phyloP scores from a whole-genome alignment of 2,888 invertebrate genomes.

The Nemoura dubitans region DNA sequence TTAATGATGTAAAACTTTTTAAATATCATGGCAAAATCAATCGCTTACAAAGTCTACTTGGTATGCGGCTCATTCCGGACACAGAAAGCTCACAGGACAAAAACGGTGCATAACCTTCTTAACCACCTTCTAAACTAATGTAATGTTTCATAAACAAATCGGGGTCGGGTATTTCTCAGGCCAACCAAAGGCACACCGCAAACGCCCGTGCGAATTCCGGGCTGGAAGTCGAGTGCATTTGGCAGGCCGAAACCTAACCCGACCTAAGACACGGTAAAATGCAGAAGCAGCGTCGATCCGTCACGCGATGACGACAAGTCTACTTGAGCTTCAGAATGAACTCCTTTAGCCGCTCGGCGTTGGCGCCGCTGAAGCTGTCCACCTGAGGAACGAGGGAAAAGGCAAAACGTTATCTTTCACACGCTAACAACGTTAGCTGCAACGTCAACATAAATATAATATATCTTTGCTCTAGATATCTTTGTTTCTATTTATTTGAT shows the following conservation, averaged over 20 bases:
- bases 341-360: slow-evolving; percentile 73
- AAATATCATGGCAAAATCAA: not conserved
- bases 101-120: not conserved
- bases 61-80: not conserved
- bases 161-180: not conserved
- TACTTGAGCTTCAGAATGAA: slow-evolving; percentile 69
- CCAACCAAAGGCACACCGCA: not conserved
- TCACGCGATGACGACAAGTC: slow-evolving; percentile 48
- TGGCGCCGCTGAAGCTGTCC: slow-evolving; percentile 82
- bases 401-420: too few species aligned
- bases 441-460: too few species aligned
- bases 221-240: too few species aligned
- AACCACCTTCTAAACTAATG: not conserved
- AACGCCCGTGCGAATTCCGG: too few species aligned
- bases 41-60: not conserved
- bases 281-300: not conserved
- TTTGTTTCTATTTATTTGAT: too few species aligned
- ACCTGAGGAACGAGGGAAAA: slow-evolving; percentile 59
- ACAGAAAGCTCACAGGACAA: not conserved
- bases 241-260: too few species aligned
- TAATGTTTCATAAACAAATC: not conserved
- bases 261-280: not conserved
- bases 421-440: too few species aligned
- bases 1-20: not conserved
- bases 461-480: too few species aligned